Percentiles rank a stretch among this genome's conserved stretches.
phyloP scores from a whole-genome alignment of 1,140 invertebrate genomes.

The Zaprionus ornatus region DNA sequence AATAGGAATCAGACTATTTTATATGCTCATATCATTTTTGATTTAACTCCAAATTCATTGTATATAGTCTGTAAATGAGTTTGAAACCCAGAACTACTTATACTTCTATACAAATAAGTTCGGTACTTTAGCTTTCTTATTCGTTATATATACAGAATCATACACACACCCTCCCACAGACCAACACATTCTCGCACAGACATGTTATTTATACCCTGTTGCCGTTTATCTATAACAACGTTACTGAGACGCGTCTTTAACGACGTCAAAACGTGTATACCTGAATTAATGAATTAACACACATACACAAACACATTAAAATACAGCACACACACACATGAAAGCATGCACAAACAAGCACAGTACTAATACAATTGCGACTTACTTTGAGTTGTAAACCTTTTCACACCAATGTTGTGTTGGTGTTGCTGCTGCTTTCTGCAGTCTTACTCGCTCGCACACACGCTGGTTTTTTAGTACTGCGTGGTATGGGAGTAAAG shows the following conservation, averaged over 20 bases:
- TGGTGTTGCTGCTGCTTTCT: constrained; percentile 38
- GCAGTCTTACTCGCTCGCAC: constrained; percentile 48
- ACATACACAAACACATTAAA: constrained; percentile 9
- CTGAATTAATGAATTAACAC: constrained; percentile 42
- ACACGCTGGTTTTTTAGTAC: constrained; percentile 30
- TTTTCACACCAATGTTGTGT: constrained; percentile 66
- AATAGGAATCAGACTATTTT: constrained; percentile 33
- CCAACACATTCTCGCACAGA: neutral
- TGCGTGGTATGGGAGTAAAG: constrained; percentile 52
- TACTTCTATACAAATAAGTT: neutral
- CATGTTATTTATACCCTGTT: constrained; percentile 6
- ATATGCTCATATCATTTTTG: neutral
- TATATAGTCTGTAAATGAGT: neutral
- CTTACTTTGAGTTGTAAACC: constrained; percentile 82
- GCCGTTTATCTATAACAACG: constrained; percentile 9
- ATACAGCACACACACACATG: constrained; percentile 4
- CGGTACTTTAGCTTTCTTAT: neutral
- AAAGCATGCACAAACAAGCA: constrained; percentile 6
- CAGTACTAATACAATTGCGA: constrained; percentile 68
- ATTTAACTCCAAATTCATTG: neutral
- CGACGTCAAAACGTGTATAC: constrained; percentile 31
- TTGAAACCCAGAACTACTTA: neutral
- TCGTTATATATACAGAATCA: neutral
- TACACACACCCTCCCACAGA: constrained; percentile 3
- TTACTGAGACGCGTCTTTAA: constrained; percentile 16